A percentile compares a stretch with the other conserved stretches of the same genome.
Conservation (phyloP, 2,888 invertebrate species). For the Acrobasis consociella region DNA sequence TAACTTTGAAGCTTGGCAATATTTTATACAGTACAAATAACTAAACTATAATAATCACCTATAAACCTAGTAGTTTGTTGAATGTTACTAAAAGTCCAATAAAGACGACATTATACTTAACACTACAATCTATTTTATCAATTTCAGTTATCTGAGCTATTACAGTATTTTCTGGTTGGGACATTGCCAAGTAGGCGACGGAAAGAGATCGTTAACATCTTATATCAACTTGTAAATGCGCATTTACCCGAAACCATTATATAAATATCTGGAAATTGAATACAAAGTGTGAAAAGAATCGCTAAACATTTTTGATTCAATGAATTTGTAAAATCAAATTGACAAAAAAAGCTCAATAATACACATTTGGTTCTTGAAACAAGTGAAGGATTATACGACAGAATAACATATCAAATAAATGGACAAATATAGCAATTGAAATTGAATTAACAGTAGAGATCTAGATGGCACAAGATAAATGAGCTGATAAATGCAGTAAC, state of each 20-base stretch:
- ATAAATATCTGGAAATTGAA: neutral
- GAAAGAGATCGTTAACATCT: slow-evolving; percentile 11
- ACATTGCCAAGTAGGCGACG: slow-evolving; percentile 26
- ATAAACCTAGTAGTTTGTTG: neutral
- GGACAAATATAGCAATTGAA: neutral
- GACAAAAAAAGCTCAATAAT: too few species aligned
- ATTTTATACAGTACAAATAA: too few species aligned
- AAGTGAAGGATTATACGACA: too few species aligned
- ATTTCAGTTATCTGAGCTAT: slow-evolving; percentile 8
- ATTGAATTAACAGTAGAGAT: neutral
- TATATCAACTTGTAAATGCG: neutral
- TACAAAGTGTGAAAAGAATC: neutral
- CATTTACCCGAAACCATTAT: neutral
- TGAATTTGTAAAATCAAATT: neutral
- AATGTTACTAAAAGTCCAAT: neutral
- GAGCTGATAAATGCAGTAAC: neutral
- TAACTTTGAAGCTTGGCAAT: too few species aligned
- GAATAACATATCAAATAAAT: too few species aligned
- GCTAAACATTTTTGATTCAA: neutral
- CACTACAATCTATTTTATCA: neutral
- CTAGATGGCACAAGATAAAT: neutral
- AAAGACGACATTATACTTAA: neutral
- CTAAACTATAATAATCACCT: neutral
- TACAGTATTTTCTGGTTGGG: slow-evolving; percentile 21
- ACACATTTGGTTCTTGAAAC: too few species aligned